Evolutionary conservation across 2,888 invertebrate genomes (phyloP).

Genomic region (Macrophya alboannulata): DNA sequence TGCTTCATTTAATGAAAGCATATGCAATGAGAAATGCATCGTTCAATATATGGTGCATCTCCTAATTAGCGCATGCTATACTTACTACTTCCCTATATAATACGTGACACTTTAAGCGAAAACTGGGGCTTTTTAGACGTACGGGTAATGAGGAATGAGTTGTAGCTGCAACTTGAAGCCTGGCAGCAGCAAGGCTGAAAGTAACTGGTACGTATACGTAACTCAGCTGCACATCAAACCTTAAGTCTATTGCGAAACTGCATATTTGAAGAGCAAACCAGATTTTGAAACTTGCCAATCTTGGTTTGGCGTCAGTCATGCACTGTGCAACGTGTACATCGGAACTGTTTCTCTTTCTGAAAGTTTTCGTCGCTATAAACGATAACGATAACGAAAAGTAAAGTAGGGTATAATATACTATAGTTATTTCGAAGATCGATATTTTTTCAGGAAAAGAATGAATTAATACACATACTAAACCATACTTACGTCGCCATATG

Average conservation of each 20-base stretch:
- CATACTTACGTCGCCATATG: not conserved
- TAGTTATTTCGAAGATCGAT: not conserved
- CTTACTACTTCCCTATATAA: not conserved
- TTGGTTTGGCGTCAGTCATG: not conserved
- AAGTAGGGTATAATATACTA: not conserved
- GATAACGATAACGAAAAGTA: not conserved
- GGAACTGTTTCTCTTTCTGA: not conserved
- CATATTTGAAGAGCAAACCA: not conserved
- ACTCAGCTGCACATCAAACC: constrained; percentile 1
- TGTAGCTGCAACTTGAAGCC: not conserved
- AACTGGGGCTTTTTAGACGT: not conserved
- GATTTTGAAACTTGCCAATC: not conserved
- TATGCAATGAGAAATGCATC: not conserved
- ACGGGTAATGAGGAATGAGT: not conserved
- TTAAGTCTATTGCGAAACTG: constrained; percentile 18
- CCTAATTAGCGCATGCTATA: not conserved
- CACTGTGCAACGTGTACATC: not conserved
- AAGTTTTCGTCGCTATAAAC: not conserved
- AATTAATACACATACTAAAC: not conserved
- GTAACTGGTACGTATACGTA: not conserved
- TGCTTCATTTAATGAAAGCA: not conserved
- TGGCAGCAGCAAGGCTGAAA: not conserved
- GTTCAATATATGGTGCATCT: not conserved
- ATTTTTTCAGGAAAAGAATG: not conserved
- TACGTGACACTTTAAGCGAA: not conserved